Conservation (phyloP, 2,888 invertebrate genomes). For the Callosobruchus maculatus region DNA sequence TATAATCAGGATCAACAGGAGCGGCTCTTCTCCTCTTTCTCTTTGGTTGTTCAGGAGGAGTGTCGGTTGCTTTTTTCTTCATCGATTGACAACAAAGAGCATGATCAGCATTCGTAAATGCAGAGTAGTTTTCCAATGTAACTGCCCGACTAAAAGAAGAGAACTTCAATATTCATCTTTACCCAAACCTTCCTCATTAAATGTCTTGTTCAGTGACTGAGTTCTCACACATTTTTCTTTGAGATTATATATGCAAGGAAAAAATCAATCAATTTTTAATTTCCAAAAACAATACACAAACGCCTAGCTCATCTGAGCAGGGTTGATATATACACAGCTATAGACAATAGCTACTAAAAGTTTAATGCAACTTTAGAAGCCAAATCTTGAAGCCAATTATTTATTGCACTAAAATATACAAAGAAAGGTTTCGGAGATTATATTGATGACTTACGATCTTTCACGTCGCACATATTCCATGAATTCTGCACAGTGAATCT, state of each 20-base stretch:
- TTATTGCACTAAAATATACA: no score
- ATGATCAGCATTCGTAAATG: constrained; percentile 36
- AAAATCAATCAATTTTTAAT: no score
- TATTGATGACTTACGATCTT: constrained; percentile 51
- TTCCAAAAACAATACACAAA: no score
- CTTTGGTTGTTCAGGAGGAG: constrained; percentile 14
- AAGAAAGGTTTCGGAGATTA: no score
- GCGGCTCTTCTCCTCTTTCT: constrained; percentile 23
- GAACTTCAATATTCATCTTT: background rate
- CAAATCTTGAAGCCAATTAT: no score
- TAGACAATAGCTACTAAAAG: no score
- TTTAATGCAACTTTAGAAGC: no score
- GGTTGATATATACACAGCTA: no score
- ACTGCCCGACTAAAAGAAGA: constrained; percentile 47
- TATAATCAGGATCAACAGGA: constrained; percentile 35
- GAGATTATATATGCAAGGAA: no score
- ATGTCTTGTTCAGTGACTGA: no score
- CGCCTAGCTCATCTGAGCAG: no score
- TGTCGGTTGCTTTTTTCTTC: constrained; percentile 25
- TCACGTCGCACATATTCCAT: constrained; percentile 64
- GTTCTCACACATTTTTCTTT: no score
- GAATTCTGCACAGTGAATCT: constrained; percentile 70
- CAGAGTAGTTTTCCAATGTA: constrained; percentile 44
- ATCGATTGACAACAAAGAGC: constrained; percentile 42
- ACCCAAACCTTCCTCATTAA: background rate